These are phyloP conservation scores for Julus scandinavius DNA, from an alignment of 2,888 invertebrate species.

Conservation along the genomic window DNA sequence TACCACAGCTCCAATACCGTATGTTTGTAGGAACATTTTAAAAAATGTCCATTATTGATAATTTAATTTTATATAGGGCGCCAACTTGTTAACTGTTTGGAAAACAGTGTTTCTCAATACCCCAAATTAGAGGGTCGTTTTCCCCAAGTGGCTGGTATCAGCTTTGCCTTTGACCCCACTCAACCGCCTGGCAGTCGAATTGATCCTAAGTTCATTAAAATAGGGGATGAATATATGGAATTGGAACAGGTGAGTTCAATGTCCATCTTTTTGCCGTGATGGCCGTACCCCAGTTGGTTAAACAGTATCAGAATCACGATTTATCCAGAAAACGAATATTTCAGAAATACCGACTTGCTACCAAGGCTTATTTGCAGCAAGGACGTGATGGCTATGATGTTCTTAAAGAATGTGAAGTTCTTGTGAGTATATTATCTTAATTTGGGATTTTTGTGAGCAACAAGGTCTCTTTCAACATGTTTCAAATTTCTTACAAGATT, in stretches of 20 bases:
- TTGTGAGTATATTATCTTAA: slow-evolving; percentile 71
- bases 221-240: slow-evolving; percentile 86
- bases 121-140: slow-evolving; percentile 89
- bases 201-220: slow-evolving; percentile 77
- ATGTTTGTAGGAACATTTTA: neutral
- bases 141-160: slow-evolving; percentile 78
- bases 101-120: slow-evolving; percentile 86
- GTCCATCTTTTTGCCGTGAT: neutral
- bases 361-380: slow-evolving; percentile 82
- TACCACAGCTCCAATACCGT: neutral
- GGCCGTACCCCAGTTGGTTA: neutral
- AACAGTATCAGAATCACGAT: neutral
- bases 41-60: neutral
- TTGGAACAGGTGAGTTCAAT: slow-evolving; percentile 64
- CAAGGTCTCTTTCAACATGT: neutral
- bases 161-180: slow-evolving; percentile 67
- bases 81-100: slow-evolving; percentile 77
- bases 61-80: slow-evolving; percentile 68
- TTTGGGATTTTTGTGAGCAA: too few species aligned
- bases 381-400: slow-evolving; percentile 89
- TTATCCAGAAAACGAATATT: neutral
- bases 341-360: slow-evolving; percentile 79
- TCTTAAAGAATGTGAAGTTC: slow-evolving; percentile 77
- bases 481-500: neutral
- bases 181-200: slow-evolving; percentile 77